Percentiles rank a stretch among this genome's conserved stretches.
Conservation (phyloP, 2,888 invertebrate species). For the Megamerina dolium region DNA sequence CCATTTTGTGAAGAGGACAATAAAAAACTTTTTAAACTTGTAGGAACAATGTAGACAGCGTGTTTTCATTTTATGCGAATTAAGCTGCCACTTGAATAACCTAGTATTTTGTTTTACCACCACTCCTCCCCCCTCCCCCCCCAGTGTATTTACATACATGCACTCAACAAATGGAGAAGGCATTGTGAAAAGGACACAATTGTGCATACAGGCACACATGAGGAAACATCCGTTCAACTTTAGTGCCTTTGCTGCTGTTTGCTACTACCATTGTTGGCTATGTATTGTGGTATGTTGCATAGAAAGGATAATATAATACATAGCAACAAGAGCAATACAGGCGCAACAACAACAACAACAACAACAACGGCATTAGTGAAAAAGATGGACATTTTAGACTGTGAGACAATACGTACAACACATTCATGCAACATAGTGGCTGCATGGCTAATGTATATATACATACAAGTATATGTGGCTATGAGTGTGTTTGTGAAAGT, state of each 20-base stretch:
- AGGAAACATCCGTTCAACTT: neutral
- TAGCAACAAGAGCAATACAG: too few relatives aligned
- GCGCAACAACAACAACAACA: too few relatives aligned
- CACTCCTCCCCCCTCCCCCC: too few relatives aligned
- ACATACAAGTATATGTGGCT: too few relatives aligned
- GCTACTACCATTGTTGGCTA: neutral
- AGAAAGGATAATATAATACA: too few relatives aligned
- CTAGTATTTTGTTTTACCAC: conserved; percentile 32
- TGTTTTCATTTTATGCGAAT: conserved; percentile 48
- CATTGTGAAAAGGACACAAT: conserved; percentile 34
- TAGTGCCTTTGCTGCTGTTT: neutral
- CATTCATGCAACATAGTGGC: too few relatives aligned
- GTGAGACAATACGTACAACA: too few relatives aligned
- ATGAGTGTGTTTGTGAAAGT: neutral
- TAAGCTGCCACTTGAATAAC: conserved; percentile 46
- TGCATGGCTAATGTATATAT: neutral
- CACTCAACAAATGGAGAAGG: neutral
- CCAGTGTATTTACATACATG: neutral
- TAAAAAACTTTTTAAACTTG: conserved; percentile 40
- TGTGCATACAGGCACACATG: conserved; percentile 18
- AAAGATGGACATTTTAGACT: too few relatives aligned
- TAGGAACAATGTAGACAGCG: conserved; percentile 48
- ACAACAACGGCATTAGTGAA: too few relatives aligned
- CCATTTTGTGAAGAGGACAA: conserved; percentile 36
- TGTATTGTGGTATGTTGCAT: too few relatives aligned